Evolutionary conservation across 2,888 invertebrate species (phyloP), one percentile per base, ranked within the genome.

Genomic region (Loripinus fragilis): DNA sequence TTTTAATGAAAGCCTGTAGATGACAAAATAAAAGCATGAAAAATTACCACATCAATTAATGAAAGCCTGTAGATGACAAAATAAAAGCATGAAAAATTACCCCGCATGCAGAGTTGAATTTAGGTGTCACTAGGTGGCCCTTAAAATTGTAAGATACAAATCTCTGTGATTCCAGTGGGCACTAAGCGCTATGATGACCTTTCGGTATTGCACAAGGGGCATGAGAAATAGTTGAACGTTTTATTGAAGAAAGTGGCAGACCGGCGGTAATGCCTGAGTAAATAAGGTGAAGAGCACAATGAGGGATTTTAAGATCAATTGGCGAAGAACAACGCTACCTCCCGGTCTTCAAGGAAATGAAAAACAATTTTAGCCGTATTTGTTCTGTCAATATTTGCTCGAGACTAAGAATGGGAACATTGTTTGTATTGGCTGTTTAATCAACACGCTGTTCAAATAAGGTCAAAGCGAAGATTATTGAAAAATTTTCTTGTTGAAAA

Each of bases 321-420:
- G 80, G 76, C 60, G 38, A 78, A 83, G 76, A 76, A 81, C 78
- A 81, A 81, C 78, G 78, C 74, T 77, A 76, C 78, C 83, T 79
- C 80, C 83, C 77, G 78, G 83, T 68, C 42, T 68, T 41, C 67
- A 50, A 41, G 67, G 73, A 77, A 77, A 77, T 71, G 71, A 74
- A 77, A 76, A 77, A 81, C 81, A 74, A 81, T 81, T 81, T 81
- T 80, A 83, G 78, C 78, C 76, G 74, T 83, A 78, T 83, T 83
- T 83, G 80, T 65, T 79, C 71, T 66, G 78, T 71, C 76, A 83
- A 83, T 83, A 83, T 83, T 83, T 70, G 64, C 70, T 64, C 52
- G 66, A 64, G 75, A 71, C 78, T 80, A 83, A 78, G 83, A 83
- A 83, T 83, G 74, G 80, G 74, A 73, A 73, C 72, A 25, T 42